phyloP scores from a whole-genome alignment of 2,888 invertebrate species.

The Cremastinae sp. region DNA sequence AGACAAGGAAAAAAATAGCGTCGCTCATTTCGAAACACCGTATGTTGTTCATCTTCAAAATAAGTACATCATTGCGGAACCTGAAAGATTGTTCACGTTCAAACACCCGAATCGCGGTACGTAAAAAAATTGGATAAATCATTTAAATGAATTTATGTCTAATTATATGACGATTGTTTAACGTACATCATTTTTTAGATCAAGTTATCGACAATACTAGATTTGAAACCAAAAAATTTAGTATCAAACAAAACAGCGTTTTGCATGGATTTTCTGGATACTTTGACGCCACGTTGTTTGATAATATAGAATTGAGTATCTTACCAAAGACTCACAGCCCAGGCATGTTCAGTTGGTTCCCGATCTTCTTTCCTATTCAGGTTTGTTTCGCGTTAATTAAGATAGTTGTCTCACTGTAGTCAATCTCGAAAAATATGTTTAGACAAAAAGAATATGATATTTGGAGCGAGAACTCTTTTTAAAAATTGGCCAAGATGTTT shows the following conservation, averaged over 20 bases:
- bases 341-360: constrained; percentile 99
- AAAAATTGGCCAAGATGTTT: no score
- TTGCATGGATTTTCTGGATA: constrained; percentile 98
- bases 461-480: no score
- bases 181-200: constrained; percentile 77
- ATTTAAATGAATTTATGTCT: no score
- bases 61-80: constrained; percentile 88
- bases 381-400: constrained; percentile 83
- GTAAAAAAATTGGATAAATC: constrained; percentile 67
- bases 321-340: constrained; percentile 93
- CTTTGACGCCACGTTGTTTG: constrained; percentile 94
- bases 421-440: no score
- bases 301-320: constrained; percentile 92
- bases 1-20: constrained; percentile 82
- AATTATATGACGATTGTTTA: no score
- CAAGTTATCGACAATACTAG: constrained; percentile 86
- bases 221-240: constrained; percentile 86
- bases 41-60: constrained; percentile 97
- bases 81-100: constrained; percentile 92
- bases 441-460: no score
- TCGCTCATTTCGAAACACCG: constrained; percentile 88
- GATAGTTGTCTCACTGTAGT: no score
- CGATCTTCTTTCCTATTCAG: constrained; percentile 94
- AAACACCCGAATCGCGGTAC: constrained; percentile 91
- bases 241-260: constrained; percentile 87